These are phyloP conservation scores for Grus americana DNA, from an alignment of 2,113 vertebrate species.

Conservation along the genomic window DNA sequence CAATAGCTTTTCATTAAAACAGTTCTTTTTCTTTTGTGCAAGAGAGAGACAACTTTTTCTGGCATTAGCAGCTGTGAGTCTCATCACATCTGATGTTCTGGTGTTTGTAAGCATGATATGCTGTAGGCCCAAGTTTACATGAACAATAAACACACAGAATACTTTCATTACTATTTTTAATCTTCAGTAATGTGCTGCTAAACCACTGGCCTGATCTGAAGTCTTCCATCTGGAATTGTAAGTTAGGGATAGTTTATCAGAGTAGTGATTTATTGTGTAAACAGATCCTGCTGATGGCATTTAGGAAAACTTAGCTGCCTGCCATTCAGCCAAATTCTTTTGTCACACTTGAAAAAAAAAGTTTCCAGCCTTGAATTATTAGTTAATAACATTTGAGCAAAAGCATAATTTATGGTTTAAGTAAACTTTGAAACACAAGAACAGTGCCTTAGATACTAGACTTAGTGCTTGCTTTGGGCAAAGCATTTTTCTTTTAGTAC, in stretches of 20 bases:
- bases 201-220: background rate
- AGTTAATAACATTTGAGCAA: background rate
- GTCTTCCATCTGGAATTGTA: constrained; percentile 13
- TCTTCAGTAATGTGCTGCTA: background rate
- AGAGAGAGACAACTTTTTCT: background rate
- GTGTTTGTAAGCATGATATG: background rate
- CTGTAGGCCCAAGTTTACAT: background rate
- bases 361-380: constrained; percentile 50
- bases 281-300: constrained; percentile 2
- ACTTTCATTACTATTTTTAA: background rate
- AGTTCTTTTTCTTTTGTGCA: background rate
- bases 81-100: background rate
- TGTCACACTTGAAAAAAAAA: constrained; percentile 13
- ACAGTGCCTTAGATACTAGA: background rate
- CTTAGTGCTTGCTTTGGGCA: background rate
- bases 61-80: background rate
- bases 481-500: background rate
- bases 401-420: constrained; percentile 22
- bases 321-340: constrained; percentile 5
- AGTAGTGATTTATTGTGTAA: constrained; percentile 4
- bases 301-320: background rate
- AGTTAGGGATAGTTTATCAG: constrained; percentile 15
- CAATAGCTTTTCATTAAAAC: background rate
- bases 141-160: background rate
- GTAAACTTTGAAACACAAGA: constrained; percentile 29